Base-by-base conservation (phyloP, 2,797 vertebrate genomes). In the Mormyrops attenuatus region DNA sequence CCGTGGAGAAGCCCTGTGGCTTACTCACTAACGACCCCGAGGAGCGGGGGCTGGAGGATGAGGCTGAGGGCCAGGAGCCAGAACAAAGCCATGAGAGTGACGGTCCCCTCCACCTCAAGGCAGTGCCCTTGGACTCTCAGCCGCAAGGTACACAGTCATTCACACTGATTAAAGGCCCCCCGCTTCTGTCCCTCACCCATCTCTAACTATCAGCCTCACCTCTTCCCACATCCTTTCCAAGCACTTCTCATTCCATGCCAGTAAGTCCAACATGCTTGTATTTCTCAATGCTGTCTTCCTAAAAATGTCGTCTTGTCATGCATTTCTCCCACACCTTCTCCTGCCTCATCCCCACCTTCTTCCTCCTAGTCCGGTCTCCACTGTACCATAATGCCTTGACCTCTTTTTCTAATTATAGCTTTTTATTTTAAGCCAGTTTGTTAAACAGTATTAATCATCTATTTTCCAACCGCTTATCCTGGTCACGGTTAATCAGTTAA, bases 61-160 rank as follows among this genome's bases (percentile, higher is more conserved):
- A 50, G 15, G 15, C 44, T 73, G 80, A 8, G 85, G 20, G 80
- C 15, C 60, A 85, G 80, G 53, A 41, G n/a, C 22, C 84, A 20
- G 82, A 55, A 20, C 63, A 84, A 41, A 66, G 41, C 38, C 52
- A 87, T 38, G 91, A 92, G 88, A 53, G 91, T 90, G 91, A 90
- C 22, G 52, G 88, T 53, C 57, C 88, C 89, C 88, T 90, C 20
- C 53, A 89, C 89, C 87, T 80, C 80, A 91, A 88, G 82, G 90
- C 49, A 88, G 88, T 88, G 53, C 77, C 90, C 30, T 57, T 89
- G 92, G 90, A 90, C 22, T 88, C 63, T 80, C 89, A 90, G 30
- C 89, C 87, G 63, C 85, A 92, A 94, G 93, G 93, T 94, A 94
- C 91, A 91, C 53, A 60, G 89, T 38, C 26, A 13, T 3, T 20